Evolutionary conservation across 2,888 invertebrate genomes (phyloP).

Genomic region (Lasioglossum villosulum): DNA sequence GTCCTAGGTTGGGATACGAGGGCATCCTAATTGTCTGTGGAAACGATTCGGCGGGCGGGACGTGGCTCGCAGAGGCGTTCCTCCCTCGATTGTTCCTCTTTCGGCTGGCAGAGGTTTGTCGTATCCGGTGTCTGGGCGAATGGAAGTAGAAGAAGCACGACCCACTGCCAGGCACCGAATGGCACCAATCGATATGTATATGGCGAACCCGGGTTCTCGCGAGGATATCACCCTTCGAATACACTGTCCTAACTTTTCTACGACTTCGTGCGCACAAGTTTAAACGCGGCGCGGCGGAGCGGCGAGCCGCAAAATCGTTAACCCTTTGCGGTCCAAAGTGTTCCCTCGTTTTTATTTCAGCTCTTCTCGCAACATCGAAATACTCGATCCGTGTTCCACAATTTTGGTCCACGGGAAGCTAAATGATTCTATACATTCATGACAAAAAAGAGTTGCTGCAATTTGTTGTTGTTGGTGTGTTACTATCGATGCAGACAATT

Average conservation of each 20-base stretch:
- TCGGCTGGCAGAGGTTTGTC: conserved; percentile 50
- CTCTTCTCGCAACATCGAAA: neutral
- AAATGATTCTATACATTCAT: neutral
- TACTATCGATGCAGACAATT: neutral
- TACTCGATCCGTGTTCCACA: neutral
- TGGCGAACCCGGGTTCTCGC: conserved; percentile 54
- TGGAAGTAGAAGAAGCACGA: conserved; percentile 71
- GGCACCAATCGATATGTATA: conserved; percentile 84
- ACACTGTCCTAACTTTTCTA: conserved; percentile 61
- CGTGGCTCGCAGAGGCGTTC: neutral
- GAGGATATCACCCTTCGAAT: conserved; percentile 64
- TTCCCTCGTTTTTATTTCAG: neutral
- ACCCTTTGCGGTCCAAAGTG: conserved; percentile 10
- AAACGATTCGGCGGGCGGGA: conserved; percentile 9
- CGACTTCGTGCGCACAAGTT: conserved; percentile 48
- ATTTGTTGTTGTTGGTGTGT: neutral
- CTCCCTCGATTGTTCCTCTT: conserved; percentile 46
- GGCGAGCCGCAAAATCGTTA: neutral
- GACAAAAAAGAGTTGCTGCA: too few species aligned
- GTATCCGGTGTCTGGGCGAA: conserved; percentile 65
- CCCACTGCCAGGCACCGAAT: conserved; percentile 80
- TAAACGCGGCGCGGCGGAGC: conserved; percentile 7
- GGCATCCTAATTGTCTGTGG: neutral
- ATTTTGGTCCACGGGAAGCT: neutral
- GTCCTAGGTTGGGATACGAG: neutral